Evolutionary conservation across 2,888 invertebrate genomes (phyloP).

Genomic region (Axea sp.): DNA sequence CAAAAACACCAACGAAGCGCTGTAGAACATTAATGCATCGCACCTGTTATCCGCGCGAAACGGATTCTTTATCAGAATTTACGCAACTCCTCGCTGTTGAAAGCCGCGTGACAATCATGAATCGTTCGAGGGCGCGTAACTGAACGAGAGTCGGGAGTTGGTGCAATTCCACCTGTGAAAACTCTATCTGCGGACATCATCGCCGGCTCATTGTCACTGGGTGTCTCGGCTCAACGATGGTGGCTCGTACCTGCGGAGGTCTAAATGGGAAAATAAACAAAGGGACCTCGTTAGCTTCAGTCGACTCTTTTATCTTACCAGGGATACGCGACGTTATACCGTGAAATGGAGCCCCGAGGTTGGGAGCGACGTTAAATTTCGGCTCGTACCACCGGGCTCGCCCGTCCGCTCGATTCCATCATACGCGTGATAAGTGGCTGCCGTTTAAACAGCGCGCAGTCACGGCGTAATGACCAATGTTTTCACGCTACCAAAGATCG

Average conservation of each 20-base stretch:
- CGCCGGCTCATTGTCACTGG: constrained; percentile 45
- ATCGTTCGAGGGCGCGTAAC: too few relatives aligned
- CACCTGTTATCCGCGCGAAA: too few relatives aligned
- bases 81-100: too few relatives aligned
- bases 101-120: too few relatives aligned
- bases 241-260: constrained; percentile 52
- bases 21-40: too few relatives aligned
- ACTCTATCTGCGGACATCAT: constrained; percentile 49
- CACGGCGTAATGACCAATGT: constrained; percentile 51
- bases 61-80: too few relatives aligned
- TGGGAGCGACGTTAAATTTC: constrained; percentile 70
- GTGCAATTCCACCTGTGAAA: constrained; percentile 26
- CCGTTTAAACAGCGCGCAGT: constrained; percentile 27
- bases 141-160: constrained; percentile 10
- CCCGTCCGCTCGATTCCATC: constrained; percentile 61
- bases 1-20: too few relatives aligned
- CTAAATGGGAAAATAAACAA: constrained; percentile 76
- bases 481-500: constrained; percentile 51
- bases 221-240: constrained; percentile 36
- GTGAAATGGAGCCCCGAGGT: constrained; percentile 75
- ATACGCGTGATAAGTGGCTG: constrained; percentile 55
- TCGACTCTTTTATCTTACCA: constrained; percentile 68
- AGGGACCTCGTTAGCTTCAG: constrained; percentile 72
- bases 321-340: constrained; percentile 72
- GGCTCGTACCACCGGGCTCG: constrained; percentile 50